A percentile compares a stretch with the other conserved stretches of the same genome.
Conservation (phyloP, 2,888 invertebrate species). For the Drosophila atripex region DNA sequence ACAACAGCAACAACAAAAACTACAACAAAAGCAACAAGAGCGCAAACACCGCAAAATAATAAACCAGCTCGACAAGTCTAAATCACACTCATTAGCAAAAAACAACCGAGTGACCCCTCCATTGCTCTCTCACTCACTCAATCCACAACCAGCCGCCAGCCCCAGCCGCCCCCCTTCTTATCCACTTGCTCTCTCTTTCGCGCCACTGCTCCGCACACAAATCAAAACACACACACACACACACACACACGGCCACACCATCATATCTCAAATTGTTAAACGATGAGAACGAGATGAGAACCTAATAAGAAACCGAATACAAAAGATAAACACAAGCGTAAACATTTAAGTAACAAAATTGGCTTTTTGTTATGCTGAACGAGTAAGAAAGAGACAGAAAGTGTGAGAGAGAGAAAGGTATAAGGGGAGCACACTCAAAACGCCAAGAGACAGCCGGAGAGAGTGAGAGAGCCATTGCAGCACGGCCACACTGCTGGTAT, state of each 20-base stretch:
- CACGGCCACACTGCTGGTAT: slow-evolving; percentile 12
- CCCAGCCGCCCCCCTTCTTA: slow-evolving; percentile 64
- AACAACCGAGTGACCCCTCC: slow-evolving; percentile 33
- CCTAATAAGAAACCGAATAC: slow-evolving; percentile 82
- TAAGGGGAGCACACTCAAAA: neutral
- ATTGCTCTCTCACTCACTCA: slow-evolving; percentile 13
- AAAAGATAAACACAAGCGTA: slow-evolving; percentile 82
- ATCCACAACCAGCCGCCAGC: slow-evolving; percentile 47
- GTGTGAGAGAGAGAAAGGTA: slow-evolving; percentile 8
- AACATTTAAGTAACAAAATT: slow-evolving; percentile 82
- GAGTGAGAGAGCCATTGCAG: slow-evolving; percentile 16
- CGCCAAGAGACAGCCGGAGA: slow-evolving; percentile 2
- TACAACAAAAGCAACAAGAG: slow-evolving; percentile 68
- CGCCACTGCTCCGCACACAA: slow-evolving; percentile 23
- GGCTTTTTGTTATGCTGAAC: slow-evolving; percentile 78
- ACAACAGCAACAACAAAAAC: slow-evolving; percentile 35
- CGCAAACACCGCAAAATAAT: slow-evolving; percentile 80
- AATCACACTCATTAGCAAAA: slow-evolving; percentile 79
- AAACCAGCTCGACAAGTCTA: slow-evolving; percentile 79
- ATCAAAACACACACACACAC: slow-evolving; percentile 31
- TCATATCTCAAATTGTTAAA: slow-evolving; percentile 81
- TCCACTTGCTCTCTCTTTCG: slow-evolving; percentile 17
- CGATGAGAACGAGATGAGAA: slow-evolving; percentile 81
- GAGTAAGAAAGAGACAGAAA: slow-evolving; percentile 23
- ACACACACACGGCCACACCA: slow-evolving; percentile 38